Evolutionary conservation across 2,888 invertebrate genomes (phyloP).

Genomic region (Sycophila texana): DNA sequence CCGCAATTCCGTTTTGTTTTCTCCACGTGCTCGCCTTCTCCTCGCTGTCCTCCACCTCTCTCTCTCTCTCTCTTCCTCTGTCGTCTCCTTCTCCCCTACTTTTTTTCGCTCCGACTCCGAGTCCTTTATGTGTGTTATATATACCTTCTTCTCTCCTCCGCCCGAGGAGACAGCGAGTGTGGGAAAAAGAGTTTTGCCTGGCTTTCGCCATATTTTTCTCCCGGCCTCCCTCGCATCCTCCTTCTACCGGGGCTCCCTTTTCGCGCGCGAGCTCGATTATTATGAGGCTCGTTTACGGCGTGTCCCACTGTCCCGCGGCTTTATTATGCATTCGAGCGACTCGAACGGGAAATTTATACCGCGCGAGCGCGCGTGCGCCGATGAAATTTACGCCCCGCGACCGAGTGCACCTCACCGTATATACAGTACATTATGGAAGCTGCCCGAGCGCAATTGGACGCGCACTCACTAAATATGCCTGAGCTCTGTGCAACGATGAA

Average conservation of each 20-base stretch:
- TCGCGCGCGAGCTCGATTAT: slow-evolving; percentile 22
- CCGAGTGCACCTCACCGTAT: neutral
- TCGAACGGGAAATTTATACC: slow-evolving; percentile 38
- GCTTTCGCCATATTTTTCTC: slow-evolving; percentile 41
- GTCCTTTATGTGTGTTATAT: neutral
- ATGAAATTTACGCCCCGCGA: slow-evolving; percentile 2
- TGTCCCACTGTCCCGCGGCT: slow-evolving; percentile 7
- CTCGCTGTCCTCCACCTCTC: slow-evolving; percentile 8
- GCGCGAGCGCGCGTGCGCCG: neutral
- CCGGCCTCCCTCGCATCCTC: slow-evolving; percentile 28
- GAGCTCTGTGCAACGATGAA: no score
- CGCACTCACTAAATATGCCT: neutral
- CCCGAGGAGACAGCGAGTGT: slow-evolving; percentile 58
- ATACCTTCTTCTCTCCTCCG: slow-evolving; percentile 38
- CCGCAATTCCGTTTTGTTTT: slow-evolving; percentile 75
- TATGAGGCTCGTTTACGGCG: slow-evolving; percentile 21
- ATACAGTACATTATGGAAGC: neutral
- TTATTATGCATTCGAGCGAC: neutral
- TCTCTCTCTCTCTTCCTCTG: slow-evolving; percentile 11
- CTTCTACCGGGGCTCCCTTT: neutral
- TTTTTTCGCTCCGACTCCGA: slow-evolving; percentile 45
- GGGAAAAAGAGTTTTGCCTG: slow-evolving; percentile 59
- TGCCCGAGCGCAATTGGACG: neutral
- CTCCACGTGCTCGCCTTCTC: slow-evolving; percentile 59
- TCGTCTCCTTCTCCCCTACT: slow-evolving; percentile 39